Evolutionary conservation across 2,888 invertebrate genomes (phyloP).

Genomic region (Podabrus alpinus): DNA sequence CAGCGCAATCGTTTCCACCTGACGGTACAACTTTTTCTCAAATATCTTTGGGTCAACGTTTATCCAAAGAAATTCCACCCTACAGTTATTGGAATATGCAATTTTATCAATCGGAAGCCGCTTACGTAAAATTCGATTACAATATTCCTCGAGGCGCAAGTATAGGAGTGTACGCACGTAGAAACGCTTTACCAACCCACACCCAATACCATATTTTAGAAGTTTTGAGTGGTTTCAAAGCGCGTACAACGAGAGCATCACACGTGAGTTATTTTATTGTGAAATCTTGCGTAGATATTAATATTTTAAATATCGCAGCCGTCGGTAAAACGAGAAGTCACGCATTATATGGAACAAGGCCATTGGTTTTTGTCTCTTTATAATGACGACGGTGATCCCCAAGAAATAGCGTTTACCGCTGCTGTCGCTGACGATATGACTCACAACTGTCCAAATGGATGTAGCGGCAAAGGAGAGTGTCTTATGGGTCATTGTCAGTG

Average conservation of each 20-base stretch:
- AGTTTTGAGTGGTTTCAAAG: conserved; percentile 88
- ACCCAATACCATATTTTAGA: conserved; percentile 96
- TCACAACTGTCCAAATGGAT: conserved; percentile 93
- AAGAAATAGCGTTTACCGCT: conserved; percentile 84
- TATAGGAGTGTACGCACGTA: conserved; percentile 92
- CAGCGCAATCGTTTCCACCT: conserved; percentile 88
- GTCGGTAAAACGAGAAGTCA: conserved; percentile 87
- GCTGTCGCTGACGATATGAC: conserved; percentile 90
- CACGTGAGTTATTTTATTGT: conserved; percentile 69
- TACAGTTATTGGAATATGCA: conserved; percentile 98
- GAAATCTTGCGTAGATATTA: neutral
- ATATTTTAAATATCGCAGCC: conserved; percentile 60
- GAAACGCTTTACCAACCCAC: conserved; percentile 93
- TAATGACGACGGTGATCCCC: conserved; percentile 92
- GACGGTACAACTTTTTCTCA: conserved; percentile 92
- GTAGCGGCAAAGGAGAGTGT: conserved; percentile 96
- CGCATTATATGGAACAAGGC: conserved; percentile 94
- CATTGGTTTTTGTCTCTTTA: conserved; percentile 95
- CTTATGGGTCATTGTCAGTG: conserved; percentile 94
- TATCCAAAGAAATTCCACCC: conserved; percentile 87
- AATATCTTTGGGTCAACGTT: conserved; percentile 83
- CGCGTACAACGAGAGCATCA: conserved; percentile 80
- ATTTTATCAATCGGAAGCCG: conserved; percentile 92
- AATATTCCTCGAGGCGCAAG: conserved; percentile 89
- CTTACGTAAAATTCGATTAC: conserved; percentile 93